A percentile compares a stretch with the other conserved stretches of the same genome.
Conservation (phyloP, 2,113 vertebrate genomes). For the Paramormyrops kingsleyae region DNA sequence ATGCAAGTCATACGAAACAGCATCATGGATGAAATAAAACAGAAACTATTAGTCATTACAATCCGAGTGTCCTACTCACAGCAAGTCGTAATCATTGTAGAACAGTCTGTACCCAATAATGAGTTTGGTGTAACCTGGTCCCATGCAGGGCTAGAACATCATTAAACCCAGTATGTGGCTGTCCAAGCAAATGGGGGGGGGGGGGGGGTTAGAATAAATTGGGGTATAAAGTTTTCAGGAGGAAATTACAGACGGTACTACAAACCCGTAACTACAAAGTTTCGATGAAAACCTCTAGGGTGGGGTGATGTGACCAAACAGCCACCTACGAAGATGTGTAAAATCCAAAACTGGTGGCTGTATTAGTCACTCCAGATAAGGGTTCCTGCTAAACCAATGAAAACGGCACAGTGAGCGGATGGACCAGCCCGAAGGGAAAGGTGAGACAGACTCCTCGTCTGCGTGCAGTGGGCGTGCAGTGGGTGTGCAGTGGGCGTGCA, state of each 20-base stretch:
- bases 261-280: neutral
- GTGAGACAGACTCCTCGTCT: neutral
- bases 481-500: no score
- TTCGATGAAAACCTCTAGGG: neutral
- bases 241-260: neutral
- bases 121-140: neutral
- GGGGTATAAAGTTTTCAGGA: neutral
- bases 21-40: neutral
- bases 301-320: neutral
- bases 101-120: neutral
- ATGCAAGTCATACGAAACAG: neutral
- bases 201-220: neutral
- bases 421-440: neutral
- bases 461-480: neutral
- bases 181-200: neutral
- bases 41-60: neutral
- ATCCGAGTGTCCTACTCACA: neutral
- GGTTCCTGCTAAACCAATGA: neutral
- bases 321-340: neutral
- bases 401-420: neutral
- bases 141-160: neutral
- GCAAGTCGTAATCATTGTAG: neutral
- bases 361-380: neutral
- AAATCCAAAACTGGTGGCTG: neutral
- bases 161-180: neutral